Evolutionary conservation across 2,797 vertebrate genomes (phyloP).

Genomic region (Lacerta agilis): DNA sequence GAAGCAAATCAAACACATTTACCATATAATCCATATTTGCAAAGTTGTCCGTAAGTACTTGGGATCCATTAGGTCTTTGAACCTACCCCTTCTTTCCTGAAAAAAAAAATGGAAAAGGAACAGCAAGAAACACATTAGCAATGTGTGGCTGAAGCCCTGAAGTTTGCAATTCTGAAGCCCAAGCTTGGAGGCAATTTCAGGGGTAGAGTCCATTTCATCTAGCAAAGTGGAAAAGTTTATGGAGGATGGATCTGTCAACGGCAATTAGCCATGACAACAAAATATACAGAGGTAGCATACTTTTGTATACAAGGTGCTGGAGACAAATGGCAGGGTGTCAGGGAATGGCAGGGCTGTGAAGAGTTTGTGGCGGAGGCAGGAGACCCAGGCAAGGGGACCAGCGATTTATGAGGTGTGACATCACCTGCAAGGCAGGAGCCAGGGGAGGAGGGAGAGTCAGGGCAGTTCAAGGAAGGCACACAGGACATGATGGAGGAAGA

Average conservation of each 20-base stretch:
- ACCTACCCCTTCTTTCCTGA: constrained; percentile 86
- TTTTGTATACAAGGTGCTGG: not conserved
- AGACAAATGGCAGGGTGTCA: not conserved
- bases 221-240: not conserved
- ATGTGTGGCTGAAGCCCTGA: not conserved
- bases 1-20: constrained; percentile 52
- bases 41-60: constrained; percentile 86
- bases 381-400: too few species aligned
- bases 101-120: constrained; percentile 33
- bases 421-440: too few species aligned
- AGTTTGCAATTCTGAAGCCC: not conserved
- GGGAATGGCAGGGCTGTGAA: too few species aligned
- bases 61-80: constrained; percentile 82
- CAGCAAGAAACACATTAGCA: not conserved
- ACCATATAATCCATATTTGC: constrained; percentile 95
- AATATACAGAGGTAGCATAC: not conserved
- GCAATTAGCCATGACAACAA: not conserved
- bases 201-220: not conserved
- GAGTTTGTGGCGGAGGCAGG: too few species aligned
- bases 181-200: not conserved
- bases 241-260: not conserved
- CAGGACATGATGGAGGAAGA: too few species aligned
- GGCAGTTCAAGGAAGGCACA: too few species aligned
- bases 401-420: too few species aligned
- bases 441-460: too few species aligned